A percentile compares a stretch with the other conserved stretches of the same genome.
Evolutionary conservation across 2,888 invertebrate species (phyloP).

Genomic region (Caradrina kadenii): DNA sequence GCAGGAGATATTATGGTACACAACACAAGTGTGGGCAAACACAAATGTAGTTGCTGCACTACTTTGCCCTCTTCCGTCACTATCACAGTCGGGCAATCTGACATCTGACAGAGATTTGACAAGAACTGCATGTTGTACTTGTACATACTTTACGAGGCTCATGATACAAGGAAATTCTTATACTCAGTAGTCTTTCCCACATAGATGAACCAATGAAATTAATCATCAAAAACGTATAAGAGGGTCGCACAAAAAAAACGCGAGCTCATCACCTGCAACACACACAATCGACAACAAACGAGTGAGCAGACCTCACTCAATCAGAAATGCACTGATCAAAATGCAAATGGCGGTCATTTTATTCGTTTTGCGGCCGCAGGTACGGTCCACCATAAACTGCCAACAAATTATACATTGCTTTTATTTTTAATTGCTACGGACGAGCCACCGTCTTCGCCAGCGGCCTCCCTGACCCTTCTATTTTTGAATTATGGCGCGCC

Average conservation of each 20-base stretch:
- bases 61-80: no score
- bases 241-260: not conserved
- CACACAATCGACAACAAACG: constrained; percentile 43
- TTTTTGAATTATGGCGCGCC: constrained; percentile 87
- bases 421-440: constrained; percentile 89
- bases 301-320: constrained; percentile 79
- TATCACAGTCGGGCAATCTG: no score
- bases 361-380: constrained; percentile 79
- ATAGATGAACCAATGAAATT: constrained; percentile 1
- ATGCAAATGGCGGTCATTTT: constrained; percentile 80
- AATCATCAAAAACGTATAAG: not conserved
- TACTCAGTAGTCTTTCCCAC: no score
- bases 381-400: constrained; percentile 83
- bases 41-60: no score
- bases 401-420: constrained; percentile 88
- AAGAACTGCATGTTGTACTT: no score
- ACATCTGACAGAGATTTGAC: no score
- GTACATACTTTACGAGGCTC: no score
- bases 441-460: constrained; percentile 87
- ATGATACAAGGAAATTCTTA: no score
- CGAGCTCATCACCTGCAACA: constrained; percentile 27
- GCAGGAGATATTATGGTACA: not conserved
- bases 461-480: constrained; percentile 81
- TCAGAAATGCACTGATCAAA: constrained; percentile 86
- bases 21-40: no score